These are phyloP conservation scores for Syncerus caffer DNA, from an alignment of 2,797 vertebrate species.

Conservation along the genomic window DNA sequence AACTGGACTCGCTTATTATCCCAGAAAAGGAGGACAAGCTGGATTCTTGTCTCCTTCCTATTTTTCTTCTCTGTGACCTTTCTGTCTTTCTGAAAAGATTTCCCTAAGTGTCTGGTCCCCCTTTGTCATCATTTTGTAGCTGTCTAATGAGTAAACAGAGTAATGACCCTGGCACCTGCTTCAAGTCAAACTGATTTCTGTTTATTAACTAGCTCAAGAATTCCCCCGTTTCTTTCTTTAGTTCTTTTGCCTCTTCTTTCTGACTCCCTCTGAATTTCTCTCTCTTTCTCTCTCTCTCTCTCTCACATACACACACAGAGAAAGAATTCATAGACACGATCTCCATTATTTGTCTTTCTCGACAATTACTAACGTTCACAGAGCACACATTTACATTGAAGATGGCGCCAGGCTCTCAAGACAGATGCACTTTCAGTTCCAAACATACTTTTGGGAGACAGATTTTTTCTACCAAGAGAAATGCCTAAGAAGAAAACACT, in stretches of 20 bases:
- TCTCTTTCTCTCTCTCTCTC: background rate
- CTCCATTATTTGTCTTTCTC: constrained; percentile 12
- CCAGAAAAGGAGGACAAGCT: background rate
- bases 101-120: background rate
- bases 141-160: background rate
- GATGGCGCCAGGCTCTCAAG: background rate
- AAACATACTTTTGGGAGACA: constrained; percentile 36
- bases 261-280: background rate
- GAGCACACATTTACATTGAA: background rate
- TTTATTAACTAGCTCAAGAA: background rate
- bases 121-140: background rate
- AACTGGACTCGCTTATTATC: background rate
- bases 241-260: background rate
- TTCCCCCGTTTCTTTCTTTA: background rate
- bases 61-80: background rate
- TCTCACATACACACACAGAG: fast-evolving
- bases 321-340: background rate
- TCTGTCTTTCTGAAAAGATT: background rate
- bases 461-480: constrained; percentile 11
- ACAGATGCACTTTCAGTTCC: constrained; percentile 32
- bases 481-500: constrained; percentile 39
- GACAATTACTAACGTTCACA: background rate
- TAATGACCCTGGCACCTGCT: background rate
- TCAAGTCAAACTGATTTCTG: background rate
- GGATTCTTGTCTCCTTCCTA: background rate